Evolutionary conservation across 2,888 invertebrate species (phyloP).

Genomic region (Xestia xanthographa): DNA sequence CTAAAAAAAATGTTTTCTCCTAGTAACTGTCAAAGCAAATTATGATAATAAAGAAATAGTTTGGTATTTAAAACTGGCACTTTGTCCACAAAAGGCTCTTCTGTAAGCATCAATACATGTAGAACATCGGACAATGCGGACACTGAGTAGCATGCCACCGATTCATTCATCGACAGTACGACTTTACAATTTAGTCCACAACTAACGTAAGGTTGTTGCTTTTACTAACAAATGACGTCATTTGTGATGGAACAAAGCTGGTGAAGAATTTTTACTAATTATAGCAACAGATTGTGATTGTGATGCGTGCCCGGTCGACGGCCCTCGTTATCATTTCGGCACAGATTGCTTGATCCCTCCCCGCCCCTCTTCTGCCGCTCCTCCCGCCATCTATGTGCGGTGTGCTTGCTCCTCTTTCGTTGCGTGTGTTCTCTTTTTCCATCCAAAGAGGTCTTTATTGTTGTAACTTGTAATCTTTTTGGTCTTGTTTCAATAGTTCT

Average conservation of each 20-base stretch:
- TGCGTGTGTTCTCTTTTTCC: conserved; percentile 37
- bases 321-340: conserved; percentile 89
- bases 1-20: not conserved
- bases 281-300: conserved; percentile 68
- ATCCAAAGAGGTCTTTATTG: conserved; percentile 14
- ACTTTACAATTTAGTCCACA: conserved; percentile 35
- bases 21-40: conserved; percentile 11
- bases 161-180: conserved; percentile 29
- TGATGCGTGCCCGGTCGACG: conserved; percentile 80
- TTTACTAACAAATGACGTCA: conserved; percentile 57
- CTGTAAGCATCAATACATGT: conserved; percentile 35
- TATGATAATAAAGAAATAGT: conserved; percentile 13
- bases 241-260: conserved; percentile 59
- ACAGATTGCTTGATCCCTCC: conserved; percentile 86
- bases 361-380: conserved; percentile 64
- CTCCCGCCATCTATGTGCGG: conserved; percentile 65
- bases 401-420: conserved; percentile 41
- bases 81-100: conserved; percentile 14
- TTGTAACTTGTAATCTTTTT: conserved; percentile 17
- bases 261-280: conserved; percentile 71
- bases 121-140: conserved; percentile 31
- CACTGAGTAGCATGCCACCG: conserved; percentile 11
- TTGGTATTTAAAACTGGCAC: conserved; percentile 2
- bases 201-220: conserved; percentile 57
- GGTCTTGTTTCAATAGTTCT: not conserved